Evolutionary conservation across 2,113 vertebrate species (phyloP), one percentile per base, ranked within the genome.

Genomic region (Amphiprion percula): DNA sequence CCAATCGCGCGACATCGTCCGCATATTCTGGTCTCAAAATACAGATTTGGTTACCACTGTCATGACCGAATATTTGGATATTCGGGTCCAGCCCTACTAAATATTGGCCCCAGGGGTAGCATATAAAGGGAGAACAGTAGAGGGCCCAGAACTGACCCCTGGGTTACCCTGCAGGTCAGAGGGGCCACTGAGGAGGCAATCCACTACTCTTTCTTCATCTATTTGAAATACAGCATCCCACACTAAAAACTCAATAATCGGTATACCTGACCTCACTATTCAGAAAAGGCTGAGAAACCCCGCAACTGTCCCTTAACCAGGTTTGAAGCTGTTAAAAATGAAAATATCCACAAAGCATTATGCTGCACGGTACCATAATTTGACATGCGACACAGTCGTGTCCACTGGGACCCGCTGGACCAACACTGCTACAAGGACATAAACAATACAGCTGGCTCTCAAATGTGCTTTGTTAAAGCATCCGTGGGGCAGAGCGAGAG

Each of bases 381-480:
- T 17, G 23, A 21, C 58, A 47, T 0, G 30, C 10, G 17, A 44
- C 1, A 1, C 49, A 7, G 44, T 10, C 11, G 15, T 0, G 68
- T 74, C 78, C 80, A 37, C 23, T 4, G 82, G 74, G 79, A 69
- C 49, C 52, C 1, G 62, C 68, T 79, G 74, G 67, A 80, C 41
- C 78, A 86, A 83, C 79, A 64, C 12, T 9, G 71, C 49, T 24
- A 39, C 61, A 24, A 68, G 68, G 74, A 82, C 72, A 41, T 14
- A 72, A 78, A 82, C 72, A 80, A 37, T 72, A 4, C 61, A 55
- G 69, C 66, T 2, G 64, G 21, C 58, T 72, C 77, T 74, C 47
- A 21, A 79, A 76, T 52, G 74, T 46, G 79, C 84, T 90, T 84
- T 84, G 87, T 87, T 81, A 74, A 91, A 88, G 75, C 72, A 15